Conservation (phyloP, 2,797 vertebrate species). For the Podarcis lilfordi region DNA sequence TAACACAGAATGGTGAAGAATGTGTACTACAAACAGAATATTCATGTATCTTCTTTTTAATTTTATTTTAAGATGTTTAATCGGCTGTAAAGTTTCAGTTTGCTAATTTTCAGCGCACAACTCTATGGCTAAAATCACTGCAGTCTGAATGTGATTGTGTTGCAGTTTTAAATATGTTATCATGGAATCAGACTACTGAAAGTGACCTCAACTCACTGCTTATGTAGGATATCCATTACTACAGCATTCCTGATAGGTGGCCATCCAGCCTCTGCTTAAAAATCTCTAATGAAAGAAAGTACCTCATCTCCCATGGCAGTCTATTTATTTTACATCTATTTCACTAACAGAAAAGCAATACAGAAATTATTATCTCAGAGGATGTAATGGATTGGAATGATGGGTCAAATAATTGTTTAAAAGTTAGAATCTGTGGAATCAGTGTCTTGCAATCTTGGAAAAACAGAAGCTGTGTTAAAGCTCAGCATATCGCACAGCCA, state of each 20-base stretch:
- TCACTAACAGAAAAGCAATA: constrained; percentile 51
- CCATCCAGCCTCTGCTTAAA: not conserved
- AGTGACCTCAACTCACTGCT: not conserved
- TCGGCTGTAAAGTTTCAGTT: constrained; percentile 55
- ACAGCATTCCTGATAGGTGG: not conserved
- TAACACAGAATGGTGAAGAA: constrained; percentile 49
- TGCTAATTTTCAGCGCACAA: constrained; percentile 47
- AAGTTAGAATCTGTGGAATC: constrained; percentile 30
- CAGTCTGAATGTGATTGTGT: constrained; percentile 16
- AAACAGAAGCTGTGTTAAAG: not conserved
- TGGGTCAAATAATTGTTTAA: constrained; percentile 49
- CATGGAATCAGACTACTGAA: not conserved
- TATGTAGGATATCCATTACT: not conserved
- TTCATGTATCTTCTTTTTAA: constrained; percentile 54
- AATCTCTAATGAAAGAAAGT: not conserved
- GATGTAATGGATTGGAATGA: constrained; percentile 16
- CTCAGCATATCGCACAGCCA: not conserved
- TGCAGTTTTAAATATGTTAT: constrained; percentile 14
- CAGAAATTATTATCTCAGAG: constrained; percentile 57
- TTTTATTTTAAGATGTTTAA: constrained; percentile 60
- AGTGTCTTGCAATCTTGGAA: not conserved
- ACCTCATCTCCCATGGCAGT: too few relatives aligned
- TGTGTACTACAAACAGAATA: constrained; percentile 44
- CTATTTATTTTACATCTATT: constrained; percentile 53
- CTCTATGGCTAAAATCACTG: constrained; percentile 36